These are phyloP conservation scores for Bothrops jararaca DNA, from an alignment of 2,113 vertebrate genomes.

Conservation along the genomic window DNA sequence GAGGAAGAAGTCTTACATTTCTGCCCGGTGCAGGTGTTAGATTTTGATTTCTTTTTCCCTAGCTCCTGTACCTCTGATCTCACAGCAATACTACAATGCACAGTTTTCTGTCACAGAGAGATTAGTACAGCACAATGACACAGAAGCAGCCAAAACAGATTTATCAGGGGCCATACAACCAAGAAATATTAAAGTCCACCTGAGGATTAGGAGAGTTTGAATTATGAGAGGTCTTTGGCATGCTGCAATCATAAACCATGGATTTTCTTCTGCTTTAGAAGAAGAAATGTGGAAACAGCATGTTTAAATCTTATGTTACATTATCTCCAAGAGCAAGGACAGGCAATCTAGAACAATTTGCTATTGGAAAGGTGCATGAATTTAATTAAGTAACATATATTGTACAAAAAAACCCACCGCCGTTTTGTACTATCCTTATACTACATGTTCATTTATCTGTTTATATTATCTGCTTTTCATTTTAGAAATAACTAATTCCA, in stretches of 20 bases:
- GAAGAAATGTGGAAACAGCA: background rate
- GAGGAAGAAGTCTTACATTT: background rate
- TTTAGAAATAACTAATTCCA: background rate
- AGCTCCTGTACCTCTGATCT: background rate
- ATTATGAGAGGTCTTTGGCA: background rate
- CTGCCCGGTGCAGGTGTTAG: background rate
- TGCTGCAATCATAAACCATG: background rate
- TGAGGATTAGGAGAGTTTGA: constrained; percentile 16
- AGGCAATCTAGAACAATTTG: background rate
- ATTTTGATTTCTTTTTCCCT: background rate
- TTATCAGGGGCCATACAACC: constrained; percentile 12
- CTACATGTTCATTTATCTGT: background rate
- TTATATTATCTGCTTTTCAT: background rate
- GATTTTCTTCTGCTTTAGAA: background rate
- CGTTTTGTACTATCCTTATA: background rate
- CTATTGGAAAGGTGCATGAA: background rate
- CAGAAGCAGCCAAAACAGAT: constrained; percentile 1
- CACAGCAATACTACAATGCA: background rate
- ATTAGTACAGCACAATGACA: constrained; percentile 18
- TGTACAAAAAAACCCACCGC: no score
- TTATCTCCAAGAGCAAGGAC: background rate
- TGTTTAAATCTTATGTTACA: background rate
- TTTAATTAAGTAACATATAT: background rate
- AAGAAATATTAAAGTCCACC: constrained; percentile 20
- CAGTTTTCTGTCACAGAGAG: background rate